Base-by-base conservation (phyloP, 2,888 invertebrate species). In the Argyresthia albistria region DNA sequence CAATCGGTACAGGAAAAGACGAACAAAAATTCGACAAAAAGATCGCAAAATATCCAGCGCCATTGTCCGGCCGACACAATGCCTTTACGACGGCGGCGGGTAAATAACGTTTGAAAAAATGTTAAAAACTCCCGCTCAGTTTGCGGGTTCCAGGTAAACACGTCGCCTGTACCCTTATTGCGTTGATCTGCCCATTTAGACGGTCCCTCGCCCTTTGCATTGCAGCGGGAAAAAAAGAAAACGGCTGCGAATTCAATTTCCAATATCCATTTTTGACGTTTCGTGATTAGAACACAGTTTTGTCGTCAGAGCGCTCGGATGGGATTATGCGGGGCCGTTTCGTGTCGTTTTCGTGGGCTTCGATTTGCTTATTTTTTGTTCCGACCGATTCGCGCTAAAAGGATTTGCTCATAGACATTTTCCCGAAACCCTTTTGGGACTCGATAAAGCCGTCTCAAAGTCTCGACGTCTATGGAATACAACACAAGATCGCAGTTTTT, bases 251-350 rank as follows among this genome's bases (percentile, higher is more conserved):
- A 83, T 86, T 83, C 80, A 84, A 86, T 86, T 86, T 83, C 66
- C 80, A 75, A 83, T 86, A 86, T 86, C 80, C 83, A 86, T 80
- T 86, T 86, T 80, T 87, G 87, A 87, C 87, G 76, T 78, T 73
- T 70, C 79, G 73, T 86, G 87, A 87, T 87, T 87, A 86, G 84
- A 82, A 82, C 83, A 74, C 84, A 80, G 83, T 79, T 82, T 76
- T 74, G 72, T 82, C 78, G 86, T 87, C 84, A 84, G 74, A 78
- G 69, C 51, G 54, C 46, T 14, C 51, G 37, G 25, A 25, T 15
- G 51, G 48, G 43, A 25, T 53, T 14, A 47, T 53, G 12, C 15
- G 55, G 49, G 11, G 45, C 16, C 14, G 9, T 25, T 25, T 52
- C 46, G 47, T 51, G 48, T 54, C 63, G 62, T 65, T 63, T 14